phyloP scores from a whole-genome alignment of 1,140 invertebrate genomes.

The Rhynchophorus ferrugineus region DNA sequence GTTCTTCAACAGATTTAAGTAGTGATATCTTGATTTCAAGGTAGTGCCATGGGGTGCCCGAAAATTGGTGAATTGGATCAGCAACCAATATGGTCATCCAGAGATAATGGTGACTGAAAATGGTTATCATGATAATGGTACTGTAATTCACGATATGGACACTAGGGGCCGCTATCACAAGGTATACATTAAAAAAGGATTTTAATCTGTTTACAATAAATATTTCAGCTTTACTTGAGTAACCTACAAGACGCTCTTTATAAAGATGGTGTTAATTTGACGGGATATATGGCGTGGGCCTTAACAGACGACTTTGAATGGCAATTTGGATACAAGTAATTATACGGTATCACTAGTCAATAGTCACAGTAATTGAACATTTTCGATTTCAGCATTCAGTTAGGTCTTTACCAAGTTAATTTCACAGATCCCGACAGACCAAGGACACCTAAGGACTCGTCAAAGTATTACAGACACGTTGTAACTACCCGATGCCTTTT shows the following conservation, averaged over 20 bases:
- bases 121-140: constrained; percentile 44
- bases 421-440: constrained; percentile 55
- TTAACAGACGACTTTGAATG: constrained; percentile 53
- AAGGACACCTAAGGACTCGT: constrained; percentile 63
- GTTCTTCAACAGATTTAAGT: not conserved
- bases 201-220: not conserved
- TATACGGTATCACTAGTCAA: no score
- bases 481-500: constrained; percentile 36
- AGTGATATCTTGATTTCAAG: constrained; percentile 17
- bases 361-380: no score
- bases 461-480: constrained; percentile 51
- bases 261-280: constrained; percentile 15
- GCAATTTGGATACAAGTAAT: constrained; percentile 47
- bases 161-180: constrained; percentile 17
- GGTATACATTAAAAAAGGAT: constrained; percentile 1
- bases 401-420: constrained; percentile 68
- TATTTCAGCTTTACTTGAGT: constrained; percentile 42
- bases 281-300: constrained; percentile 19
- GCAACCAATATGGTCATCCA: constrained; percentile 51
- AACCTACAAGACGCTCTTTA: constrained; percentile 40
- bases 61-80: constrained; percentile 53
- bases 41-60: constrained; percentile 53
- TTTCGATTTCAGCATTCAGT: constrained; percentile 38
- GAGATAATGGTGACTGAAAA: constrained; percentile 62
- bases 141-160: constrained; percentile 20